phyloP scores from a whole-genome alignment of 2,113 vertebrate species.

The Brachirus orientalis region DNA sequence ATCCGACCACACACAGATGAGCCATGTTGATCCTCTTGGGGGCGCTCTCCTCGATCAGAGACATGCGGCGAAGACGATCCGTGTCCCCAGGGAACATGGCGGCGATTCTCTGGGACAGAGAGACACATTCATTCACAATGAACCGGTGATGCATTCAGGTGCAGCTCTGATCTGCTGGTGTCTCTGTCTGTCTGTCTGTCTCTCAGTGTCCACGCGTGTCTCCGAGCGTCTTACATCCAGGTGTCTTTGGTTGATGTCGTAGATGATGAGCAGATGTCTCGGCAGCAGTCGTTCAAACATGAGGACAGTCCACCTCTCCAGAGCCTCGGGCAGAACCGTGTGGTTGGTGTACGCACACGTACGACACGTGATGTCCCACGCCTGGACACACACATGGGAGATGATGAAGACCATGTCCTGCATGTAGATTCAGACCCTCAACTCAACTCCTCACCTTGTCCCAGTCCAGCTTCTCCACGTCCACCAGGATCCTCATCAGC shows the following conservation, averaged over 20 bases:
- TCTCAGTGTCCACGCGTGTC: too few relatives aligned
- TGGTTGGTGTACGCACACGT: conserved; percentile 96
- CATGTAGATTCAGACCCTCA: background rate
- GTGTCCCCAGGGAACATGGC: conserved; percentile 84
- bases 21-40: conserved; percentile 93
- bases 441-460: conserved; percentile 79
- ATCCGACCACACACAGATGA: conserved; percentile 90
- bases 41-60: conserved; percentile 87
- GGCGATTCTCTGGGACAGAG: conserved; percentile 41
- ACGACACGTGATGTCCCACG: conserved; percentile 87
- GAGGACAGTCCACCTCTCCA: conserved; percentile 92
- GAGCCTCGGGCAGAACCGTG: conserved; percentile 91
- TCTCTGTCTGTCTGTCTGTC: too few relatives aligned
- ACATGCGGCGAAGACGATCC: conserved; percentile 89
- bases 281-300: conserved; percentile 88
- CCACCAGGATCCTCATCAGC: conserved; percentile 90
- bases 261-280: conserved; percentile 90
- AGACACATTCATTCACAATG: too few relatives aligned
- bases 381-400: conserved; percentile 66
- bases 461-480: conserved; percentile 86
- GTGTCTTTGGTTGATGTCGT: conserved; percentile 91
- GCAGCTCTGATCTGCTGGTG: too few relatives aligned
- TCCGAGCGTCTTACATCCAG: conserved; percentile 86
- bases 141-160: too few relatives aligned
- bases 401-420: background rate